These are phyloP conservation scores for Gasteruption jaculator DNA, from an alignment of 2,888 invertebrate species.

Conservation along the genomic window DNA sequence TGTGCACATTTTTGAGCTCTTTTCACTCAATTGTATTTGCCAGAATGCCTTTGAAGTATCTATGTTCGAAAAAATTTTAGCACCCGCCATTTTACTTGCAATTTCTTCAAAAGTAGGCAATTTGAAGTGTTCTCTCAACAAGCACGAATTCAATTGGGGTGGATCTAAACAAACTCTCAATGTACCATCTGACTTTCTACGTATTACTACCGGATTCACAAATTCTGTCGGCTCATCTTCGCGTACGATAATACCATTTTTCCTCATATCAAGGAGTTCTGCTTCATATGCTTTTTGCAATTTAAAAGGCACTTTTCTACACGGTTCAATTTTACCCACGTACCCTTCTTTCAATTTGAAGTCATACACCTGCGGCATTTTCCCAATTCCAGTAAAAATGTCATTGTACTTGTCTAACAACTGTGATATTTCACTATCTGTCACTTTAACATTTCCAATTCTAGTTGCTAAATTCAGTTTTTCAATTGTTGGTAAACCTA, in stretches of 20 bases:
- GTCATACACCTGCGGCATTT: slow-evolving; percentile 14
- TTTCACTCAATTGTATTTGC: slow-evolving; percentile 27
- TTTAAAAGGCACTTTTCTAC: slow-evolving; percentile 16
- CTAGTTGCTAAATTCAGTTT: not conserved
- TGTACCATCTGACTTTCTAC: slow-evolving; percentile 20
- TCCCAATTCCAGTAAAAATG: slow-evolving; percentile 16
- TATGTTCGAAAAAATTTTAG: slow-evolving; percentile 26
- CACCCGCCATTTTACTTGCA: slow-evolving; percentile 25
- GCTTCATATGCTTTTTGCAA: slow-evolving; percentile 4
- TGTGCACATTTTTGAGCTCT: slow-evolving; percentile 28
- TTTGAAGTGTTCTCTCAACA: slow-evolving; percentile 28
- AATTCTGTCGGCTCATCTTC: slow-evolving; percentile 21
- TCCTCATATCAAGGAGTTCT: slow-evolving; percentile 16
- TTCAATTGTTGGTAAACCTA: slow-evolving; percentile 3
- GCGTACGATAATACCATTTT: slow-evolving; percentile 15
- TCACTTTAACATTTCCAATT: no score
- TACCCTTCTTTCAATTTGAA: slow-evolving; percentile 17
- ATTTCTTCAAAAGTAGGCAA: slow-evolving; percentile 35
- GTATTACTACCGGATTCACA: slow-evolving; percentile 20
- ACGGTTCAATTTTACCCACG: slow-evolving; percentile 13
- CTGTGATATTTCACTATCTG: slow-evolving; percentile 1
- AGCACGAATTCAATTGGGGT: slow-evolving; percentile 29
- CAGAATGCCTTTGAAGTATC: slow-evolving; percentile 32
- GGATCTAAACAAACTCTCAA: slow-evolving; percentile 35
- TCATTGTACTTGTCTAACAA: slow-evolving; percentile 14